phyloP scores from a whole-genome alignment of 2,888 invertebrate species.

The Cryptus viduatorius region DNA sequence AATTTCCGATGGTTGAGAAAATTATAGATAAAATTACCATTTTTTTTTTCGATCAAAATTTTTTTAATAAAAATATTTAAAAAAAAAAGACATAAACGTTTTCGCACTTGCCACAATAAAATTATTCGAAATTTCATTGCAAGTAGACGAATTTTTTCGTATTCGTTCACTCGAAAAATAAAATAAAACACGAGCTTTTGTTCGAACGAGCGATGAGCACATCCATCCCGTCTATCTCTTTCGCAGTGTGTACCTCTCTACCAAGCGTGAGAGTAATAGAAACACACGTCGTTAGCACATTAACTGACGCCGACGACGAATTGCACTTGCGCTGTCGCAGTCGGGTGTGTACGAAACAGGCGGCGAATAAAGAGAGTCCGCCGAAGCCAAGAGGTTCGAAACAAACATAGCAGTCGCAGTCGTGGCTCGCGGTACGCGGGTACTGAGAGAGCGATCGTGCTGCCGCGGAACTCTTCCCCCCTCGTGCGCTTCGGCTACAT shows the following conservation, averaged over 20 bases:
- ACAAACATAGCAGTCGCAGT: background rate
- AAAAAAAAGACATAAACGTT: background rate
- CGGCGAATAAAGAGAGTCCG: slow-evolving; percentile 29
- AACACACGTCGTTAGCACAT: slow-evolving; percentile 23
- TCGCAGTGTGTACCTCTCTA: background rate
- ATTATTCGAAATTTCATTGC: background rate
- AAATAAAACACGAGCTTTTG: background rate
- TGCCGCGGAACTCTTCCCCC: slow-evolving; percentile 59
- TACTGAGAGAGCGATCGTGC: slow-evolving; percentile 69
- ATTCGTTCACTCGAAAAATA: background rate
- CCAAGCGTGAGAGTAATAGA: background rate
- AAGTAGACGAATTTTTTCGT: background rate
- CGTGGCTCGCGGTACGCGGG: slow-evolving; percentile 25
- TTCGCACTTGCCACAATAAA: background rate
- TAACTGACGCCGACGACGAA: slow-evolving; percentile 26
- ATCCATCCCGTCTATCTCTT: slow-evolving; percentile 5
- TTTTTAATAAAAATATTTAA: no score
- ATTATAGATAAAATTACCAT: no score
- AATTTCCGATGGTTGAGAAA: no score
- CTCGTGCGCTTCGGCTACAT: slow-evolving; percentile 71
- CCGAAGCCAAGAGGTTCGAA: slow-evolving; percentile 36
- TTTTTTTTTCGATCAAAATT: no score
- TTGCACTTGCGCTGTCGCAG: slow-evolving; percentile 10
- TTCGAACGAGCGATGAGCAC: background rate
- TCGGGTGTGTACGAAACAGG: slow-evolving; percentile 7